Evolutionary conservation across 2,113 vertebrate species (phyloP), one percentile per base, ranked within the genome.

Genomic region (Barbus barbus): DNA sequence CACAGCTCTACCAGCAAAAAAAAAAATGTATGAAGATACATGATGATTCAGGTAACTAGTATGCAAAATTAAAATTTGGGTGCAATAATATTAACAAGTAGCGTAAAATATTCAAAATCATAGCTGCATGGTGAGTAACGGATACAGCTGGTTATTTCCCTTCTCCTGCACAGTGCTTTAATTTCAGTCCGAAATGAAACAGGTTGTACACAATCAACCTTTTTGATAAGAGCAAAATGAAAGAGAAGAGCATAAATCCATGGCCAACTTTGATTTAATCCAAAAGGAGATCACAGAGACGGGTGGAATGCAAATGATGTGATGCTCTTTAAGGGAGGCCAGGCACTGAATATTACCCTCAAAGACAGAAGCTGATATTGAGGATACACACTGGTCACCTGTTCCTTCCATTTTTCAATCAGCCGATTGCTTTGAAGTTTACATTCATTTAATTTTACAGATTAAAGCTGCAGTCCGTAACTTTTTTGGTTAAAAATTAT

Each of bases 191-290:
- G 16, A 33, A 81, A 69, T 85, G 56, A 85, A 87, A 79, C 75
- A n/a, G 87, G 33, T 72, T 73, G 84, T 84, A 83, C 65, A 86
- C 84, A 82, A 61, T 87, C 86, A 87, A 71, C 73, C 81, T 89
- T 75, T 89, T 87, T 87, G 86, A 90, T 88, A 74, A 65, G 84
- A 88, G 82, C 38, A 78, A 88, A 88, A 91, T 85, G 88, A 90
- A 90, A 89, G 83, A 85, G 58, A 83, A 88, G 81, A 89, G 69
- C 83, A 93, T n/a, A n/a, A n/a, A n/a, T n/a, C n/a, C n/a, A n/a
- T 16, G 24, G 86, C 48, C 44, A 86, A 26, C 88, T 91, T 90
- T 92, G 92, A 92, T 92, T 87, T 87, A 81, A 90, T 92, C 46
- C 86, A 69, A 85, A 75, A 38, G 84, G 67, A 82, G 83, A 87